Percentiles rank a stretch among this genome's conserved stretches.
These are phyloP conservation scores for Geococcyx californianus DNA, from an alignment of 2,113 vertebrate genomes.

Conservation along the genomic window DNA sequence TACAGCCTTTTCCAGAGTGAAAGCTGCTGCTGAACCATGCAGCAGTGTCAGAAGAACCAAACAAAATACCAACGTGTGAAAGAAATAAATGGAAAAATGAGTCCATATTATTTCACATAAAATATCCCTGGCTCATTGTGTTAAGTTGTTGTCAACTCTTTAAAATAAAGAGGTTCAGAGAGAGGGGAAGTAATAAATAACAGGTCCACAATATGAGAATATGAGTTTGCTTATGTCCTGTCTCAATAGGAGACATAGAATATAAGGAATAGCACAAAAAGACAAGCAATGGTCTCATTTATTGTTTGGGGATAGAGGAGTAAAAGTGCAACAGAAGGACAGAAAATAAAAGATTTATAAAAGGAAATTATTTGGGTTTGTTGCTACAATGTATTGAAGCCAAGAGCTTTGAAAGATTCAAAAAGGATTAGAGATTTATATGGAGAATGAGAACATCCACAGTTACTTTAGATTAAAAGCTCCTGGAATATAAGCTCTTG, in stretches of 20 bases:
- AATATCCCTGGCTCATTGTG: not conserved
- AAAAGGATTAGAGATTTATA: not conserved
- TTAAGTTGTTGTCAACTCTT: not conserved
- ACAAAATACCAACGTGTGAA: not conserved
- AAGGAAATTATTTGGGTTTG: not conserved
- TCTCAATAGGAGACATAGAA: not conserved
- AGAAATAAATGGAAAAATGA: not conserved
- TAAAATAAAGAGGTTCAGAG: not conserved
- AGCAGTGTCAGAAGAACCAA: not conserved
- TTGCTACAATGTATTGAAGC: not conserved
- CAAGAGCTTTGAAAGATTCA: slow-evolving; percentile 15
- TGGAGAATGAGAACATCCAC: not conserved
- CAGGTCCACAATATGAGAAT: not conserved
- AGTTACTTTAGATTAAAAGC: slow-evolving; percentile 14
- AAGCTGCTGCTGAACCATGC: not conserved
- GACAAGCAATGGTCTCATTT: not conserved
- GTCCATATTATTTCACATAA: not conserved
- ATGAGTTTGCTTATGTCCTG: not conserved
- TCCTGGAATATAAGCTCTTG: not conserved
- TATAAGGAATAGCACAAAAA: not conserved
- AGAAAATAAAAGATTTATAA: not conserved
- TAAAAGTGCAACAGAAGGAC: not conserved
- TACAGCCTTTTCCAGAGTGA: not conserved
- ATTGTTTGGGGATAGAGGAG: not conserved
- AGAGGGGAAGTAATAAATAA: not conserved